A percentile compares a stretch with the other conserved stretches of the same genome.
Evolutionary conservation across 2,113 vertebrate genomes (phyloP).

Genomic region (Colinus virginianus): DNA sequence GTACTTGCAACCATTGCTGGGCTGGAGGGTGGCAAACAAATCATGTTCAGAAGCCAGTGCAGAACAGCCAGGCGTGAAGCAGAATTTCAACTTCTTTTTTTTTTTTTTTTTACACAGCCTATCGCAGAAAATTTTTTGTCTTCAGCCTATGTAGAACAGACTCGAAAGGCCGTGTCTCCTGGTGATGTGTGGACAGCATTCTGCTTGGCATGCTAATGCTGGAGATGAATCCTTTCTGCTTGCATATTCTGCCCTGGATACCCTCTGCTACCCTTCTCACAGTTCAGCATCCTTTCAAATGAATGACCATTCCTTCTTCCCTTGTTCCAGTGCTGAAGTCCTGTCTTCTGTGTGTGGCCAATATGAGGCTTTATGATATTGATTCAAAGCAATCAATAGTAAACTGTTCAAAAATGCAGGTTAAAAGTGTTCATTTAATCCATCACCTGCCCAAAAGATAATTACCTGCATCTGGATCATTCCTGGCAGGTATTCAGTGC

Average conservation of each 20-base stretch:
- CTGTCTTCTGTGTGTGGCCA: background rate
- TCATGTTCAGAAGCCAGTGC: background rate
- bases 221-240: background rate
- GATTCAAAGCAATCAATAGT: background rate
- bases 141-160: background rate
- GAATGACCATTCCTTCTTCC: background rate
- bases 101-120: background rate
- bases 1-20: background rate
- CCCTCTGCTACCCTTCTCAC: background rate
- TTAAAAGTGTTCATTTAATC: background rate
- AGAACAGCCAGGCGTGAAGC: background rate
- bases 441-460: background rate
- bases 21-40: background rate
- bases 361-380: background rate
- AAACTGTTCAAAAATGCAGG: background rate
- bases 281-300: background rate
- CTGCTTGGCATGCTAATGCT: slow-evolving; percentile 7
- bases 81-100: background rate
- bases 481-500: background rate
- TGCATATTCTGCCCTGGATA: background rate
- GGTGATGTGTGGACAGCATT: slow-evolving; percentile 7
- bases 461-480: background rate
- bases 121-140: background rate
- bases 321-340: background rate
- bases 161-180: background rate